A percentile compares a stretch with the other conserved stretches of the same genome.
Evolutionary conservation across 2,113 vertebrate genomes (phyloP).

Genomic region (Mionectes macconnelli): DNA sequence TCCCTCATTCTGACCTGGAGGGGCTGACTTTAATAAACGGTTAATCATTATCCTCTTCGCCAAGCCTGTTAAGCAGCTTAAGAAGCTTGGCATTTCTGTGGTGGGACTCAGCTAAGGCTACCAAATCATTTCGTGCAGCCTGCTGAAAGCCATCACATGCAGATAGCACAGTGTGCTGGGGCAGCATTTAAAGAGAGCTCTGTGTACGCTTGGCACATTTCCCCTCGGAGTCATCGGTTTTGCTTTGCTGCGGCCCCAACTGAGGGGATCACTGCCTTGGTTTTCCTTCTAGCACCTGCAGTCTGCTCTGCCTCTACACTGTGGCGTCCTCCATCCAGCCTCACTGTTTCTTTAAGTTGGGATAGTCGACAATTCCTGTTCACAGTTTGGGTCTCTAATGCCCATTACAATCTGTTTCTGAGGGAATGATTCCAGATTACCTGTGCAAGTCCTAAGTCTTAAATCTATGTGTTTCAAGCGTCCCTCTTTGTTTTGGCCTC

Average conservation of each 20-base stretch:
- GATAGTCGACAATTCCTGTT: background rate
- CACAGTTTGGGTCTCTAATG: background rate
- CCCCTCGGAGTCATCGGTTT: background rate
- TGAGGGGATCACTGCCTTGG: rapidly evolving
- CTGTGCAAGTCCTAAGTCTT: background rate
- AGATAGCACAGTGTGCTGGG: background rate
- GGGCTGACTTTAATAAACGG: constrained; percentile 60
- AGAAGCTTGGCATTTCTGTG: constrained; percentile 45
- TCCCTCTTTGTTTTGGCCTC: background rate
- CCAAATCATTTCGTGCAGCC: background rate
- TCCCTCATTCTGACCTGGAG: constrained; percentile 51
- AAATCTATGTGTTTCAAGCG: background rate
- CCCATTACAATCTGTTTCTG: background rate
- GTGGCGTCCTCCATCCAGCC: background rate
- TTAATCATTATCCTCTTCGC: constrained; percentile 52
- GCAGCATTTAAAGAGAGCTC: background rate
- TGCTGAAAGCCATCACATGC: background rate
- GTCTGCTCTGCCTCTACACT: background rate
- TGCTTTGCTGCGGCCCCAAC: background rate
- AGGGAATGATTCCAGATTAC: background rate
- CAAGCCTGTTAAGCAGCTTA: constrained; percentile 61
- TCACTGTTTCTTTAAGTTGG: background rate
- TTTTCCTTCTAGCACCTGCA: background rate
- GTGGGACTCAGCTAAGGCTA: constrained; percentile 34
- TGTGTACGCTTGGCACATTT: background rate